phyloP scores from a whole-genome alignment of 1,140 invertebrate species.

The Pseudomyrmex flavicornis region DNA sequence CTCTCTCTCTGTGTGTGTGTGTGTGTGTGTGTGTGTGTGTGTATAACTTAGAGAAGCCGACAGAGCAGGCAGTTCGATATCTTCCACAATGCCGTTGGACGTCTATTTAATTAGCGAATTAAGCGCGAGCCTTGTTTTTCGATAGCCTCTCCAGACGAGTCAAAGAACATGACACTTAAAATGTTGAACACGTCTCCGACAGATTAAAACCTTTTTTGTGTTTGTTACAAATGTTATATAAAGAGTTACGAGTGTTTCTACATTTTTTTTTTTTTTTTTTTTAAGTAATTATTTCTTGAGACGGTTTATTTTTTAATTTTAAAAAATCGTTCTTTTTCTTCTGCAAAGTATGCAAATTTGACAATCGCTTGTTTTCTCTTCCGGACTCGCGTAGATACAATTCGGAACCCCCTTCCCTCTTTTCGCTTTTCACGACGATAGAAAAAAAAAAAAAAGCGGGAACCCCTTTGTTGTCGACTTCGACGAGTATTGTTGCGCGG shows the following conservation, averaged over 20 bases:
- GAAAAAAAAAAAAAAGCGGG: constrained; percentile 39
- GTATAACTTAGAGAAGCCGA: constrained; percentile 14
- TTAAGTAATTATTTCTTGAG: neutral
- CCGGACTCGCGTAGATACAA: neutral
- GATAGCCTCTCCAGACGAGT: neutral
- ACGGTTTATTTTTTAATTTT: neutral
- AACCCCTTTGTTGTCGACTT: constrained; percentile 65
- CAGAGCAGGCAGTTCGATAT: neutral
- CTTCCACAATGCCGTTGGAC: neutral
- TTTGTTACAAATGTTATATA: too few relatives aligned
- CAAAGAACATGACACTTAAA: neutral
- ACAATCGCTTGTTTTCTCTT: constrained; percentile 10
- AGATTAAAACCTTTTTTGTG: too few relatives aligned
- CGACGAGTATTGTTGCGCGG: constrained; percentile 59
- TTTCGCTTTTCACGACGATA: constrained; percentile 41
- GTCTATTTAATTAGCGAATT: constrained; percentile 10
- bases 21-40: neutral
- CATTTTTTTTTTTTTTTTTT: neutral
- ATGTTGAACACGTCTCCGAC: neutral
- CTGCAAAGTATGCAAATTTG: neutral
- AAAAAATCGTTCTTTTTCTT: too few relatives aligned
- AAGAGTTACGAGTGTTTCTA: too few relatives aligned
- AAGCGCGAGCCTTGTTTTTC: neutral
- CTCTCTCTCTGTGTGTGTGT: neutral
- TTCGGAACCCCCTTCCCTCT: constrained; percentile 20